Evolutionary conservation across 2,797 vertebrate species (phyloP), one percentile per base, ranked within the genome.

Genomic region (Channa striata): DNA sequence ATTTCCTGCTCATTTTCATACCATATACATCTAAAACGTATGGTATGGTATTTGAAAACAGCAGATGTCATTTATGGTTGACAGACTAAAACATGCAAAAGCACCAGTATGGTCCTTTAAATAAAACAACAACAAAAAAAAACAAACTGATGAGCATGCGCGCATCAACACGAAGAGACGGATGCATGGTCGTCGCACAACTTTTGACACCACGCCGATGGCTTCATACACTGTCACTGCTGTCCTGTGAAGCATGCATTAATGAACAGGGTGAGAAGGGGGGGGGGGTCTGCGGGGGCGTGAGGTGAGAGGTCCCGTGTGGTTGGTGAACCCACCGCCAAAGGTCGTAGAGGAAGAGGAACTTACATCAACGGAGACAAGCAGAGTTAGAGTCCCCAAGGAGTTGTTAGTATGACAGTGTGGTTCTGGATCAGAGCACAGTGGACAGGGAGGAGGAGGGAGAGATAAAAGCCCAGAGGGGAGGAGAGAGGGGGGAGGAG

Each of bases 341-440:
- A 72, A 87, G 84, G 74, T 84, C 80, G 67, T 83, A 91, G 93
- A 94, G 92, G 92, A 88, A 60, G 77, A 95, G 93, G 84, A 94
- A 99, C 98, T 99, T 99, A 99, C 97, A 96, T 97, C 93, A n/a
- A 92, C 79, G 94, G 95, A 95, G 96, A 96, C 96, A 93, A 96
- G 95, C 95, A 95, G 94, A 94, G 93, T 96, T 99, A 99, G 93
- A 97, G 96, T 96, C 97, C 97, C 98, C 98, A 99, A 87, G 97
- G 98, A 95, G 98, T 94, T 93, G 97, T 98, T 97, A 99, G 96
- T 98, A 98, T 97, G 96, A 99, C 96, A 96, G 96, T 97, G 95
- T 98, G 97, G 95, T 97, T 99, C 98, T 99, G 95, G 95, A 96
- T 95, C 85, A 94, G 94, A 94, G 84, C 84, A 92, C 80, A 91